These are phyloP conservation scores for Catostylus mosaicus DNA, from an alignment of 30 jellyfish, hydroid and myxozoan genomes.

Conservation along the genomic window DNA sequence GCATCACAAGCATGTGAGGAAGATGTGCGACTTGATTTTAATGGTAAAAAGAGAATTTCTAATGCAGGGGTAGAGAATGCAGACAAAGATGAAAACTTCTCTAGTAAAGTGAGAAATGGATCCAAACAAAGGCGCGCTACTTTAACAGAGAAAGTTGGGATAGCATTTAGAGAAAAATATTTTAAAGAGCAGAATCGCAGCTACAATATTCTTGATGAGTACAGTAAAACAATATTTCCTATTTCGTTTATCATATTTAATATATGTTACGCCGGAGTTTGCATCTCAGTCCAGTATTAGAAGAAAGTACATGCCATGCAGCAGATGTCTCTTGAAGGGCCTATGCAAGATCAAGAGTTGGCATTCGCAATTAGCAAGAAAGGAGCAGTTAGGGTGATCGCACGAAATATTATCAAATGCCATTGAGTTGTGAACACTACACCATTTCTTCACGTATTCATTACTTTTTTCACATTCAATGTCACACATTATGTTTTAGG, in stretches of 20 bases:
- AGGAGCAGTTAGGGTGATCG: too few species aligned
- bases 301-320: too few species aligned
- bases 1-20: neutral
- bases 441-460: too few species aligned
- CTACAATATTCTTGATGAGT: neutral
- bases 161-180: neutral
- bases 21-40: neutral
- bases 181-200: neutral
- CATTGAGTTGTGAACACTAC: too few species aligned
- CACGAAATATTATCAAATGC: too few species aligned
- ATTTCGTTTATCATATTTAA: conserved; percentile 3
- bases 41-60: neutral
- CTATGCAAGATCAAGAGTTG: too few species aligned
- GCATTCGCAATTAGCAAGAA: too few species aligned
- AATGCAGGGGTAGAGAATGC: neutral
- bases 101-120: neutral
- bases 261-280: conserved; percentile 2
- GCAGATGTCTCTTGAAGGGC: too few species aligned
- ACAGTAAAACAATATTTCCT: conserved; percentile 12
- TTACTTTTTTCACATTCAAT: too few species aligned
- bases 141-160: neutral
- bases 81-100: neutral
- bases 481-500: too few species aligned
- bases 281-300: neutral
- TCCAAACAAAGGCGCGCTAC: too few species aligned